These are phyloP conservation scores for Phallusia fumigata DNA, from an alignment of 23 tunicate genomes.

Conservation along the genomic window DNA sequence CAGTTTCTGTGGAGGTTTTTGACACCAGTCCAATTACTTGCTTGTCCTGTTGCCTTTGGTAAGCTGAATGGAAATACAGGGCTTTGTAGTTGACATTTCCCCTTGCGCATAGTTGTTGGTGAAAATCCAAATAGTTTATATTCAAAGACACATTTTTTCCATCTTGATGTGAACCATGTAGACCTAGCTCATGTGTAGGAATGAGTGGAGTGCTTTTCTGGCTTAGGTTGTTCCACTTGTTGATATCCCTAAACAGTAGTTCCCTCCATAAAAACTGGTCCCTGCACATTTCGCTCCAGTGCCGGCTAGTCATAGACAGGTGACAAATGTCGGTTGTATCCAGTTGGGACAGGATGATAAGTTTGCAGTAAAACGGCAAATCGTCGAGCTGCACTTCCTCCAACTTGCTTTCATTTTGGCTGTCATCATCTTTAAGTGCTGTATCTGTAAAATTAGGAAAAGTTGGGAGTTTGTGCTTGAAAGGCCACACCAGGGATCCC, in stretches of 20 bases:
- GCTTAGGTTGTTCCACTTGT: conserved; percentile 69
- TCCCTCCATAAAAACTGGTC: conserved; percentile 92
- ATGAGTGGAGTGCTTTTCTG: conserved; percentile 79
- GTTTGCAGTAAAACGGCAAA: conserved; percentile 84
- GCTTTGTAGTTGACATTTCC: conserved; percentile 63
- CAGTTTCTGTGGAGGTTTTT: conserved; percentile 2
- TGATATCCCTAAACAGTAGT: conserved; percentile 67
- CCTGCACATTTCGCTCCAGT: conserved; percentile 74
- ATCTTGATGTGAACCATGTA: neutral
- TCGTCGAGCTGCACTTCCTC: conserved; percentile 25
- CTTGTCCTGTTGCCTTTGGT: conserved; percentile 49
- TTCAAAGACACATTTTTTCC: neutral
- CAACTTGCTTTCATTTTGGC: neutral
- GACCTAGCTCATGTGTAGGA: neutral
- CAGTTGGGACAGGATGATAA: conserved; percentile 69
- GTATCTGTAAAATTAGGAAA: neutral
- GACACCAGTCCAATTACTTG: conserved; percentile 39
- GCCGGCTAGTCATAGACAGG: conserved; percentile 65
- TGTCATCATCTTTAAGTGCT: neutral
- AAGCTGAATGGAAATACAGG: conserved; percentile 79
- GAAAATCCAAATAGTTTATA: conserved; percentile 12
- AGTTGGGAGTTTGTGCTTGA: too few species aligned
- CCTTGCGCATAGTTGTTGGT: conserved; percentile 30
- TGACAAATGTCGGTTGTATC: conserved; percentile 70
- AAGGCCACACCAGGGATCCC: too few species aligned